A percentile compares a stretch with the other conserved stretches of the same genome.
These are phyloP conservation scores for Drosophila austrosaltans DNA, from an alignment of 2,888 invertebrate genomes.

Conservation along the genomic window DNA sequence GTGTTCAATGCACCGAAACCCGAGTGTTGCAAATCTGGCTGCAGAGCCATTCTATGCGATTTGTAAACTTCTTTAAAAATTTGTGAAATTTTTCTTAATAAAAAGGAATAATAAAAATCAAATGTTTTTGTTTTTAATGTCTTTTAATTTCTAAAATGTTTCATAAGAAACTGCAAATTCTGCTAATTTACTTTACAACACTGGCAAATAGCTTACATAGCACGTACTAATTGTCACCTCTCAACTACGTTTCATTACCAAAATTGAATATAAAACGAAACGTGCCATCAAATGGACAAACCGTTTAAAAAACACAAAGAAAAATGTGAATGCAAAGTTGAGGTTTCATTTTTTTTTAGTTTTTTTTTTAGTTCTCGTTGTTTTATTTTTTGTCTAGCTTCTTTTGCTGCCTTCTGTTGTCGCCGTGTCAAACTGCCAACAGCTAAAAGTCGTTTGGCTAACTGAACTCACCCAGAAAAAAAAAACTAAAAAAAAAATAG, in stretches of 20 bases:
- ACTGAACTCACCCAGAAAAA: slow-evolving; percentile 19
- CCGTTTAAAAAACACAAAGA: slow-evolving; percentile 2
- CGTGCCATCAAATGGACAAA: slow-evolving; percentile 47
- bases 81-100: no score
- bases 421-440: slow-evolving; percentile 47
- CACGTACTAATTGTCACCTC: background rate
- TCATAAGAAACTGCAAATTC: slow-evolving; percentile 6
- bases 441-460: slow-evolving; percentile 45
- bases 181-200: slow-evolving; percentile 5
- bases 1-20: no score
- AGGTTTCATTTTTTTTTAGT: slow-evolving; percentile 24
- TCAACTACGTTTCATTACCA: slow-evolving; percentile 2
- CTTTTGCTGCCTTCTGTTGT: slow-evolving; percentile 20
- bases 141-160: no score
- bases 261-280: slow-evolving; percentile 51
- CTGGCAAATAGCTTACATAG: background rate
- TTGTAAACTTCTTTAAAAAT: no score
- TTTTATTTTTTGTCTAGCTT: slow-evolving; percentile 1
- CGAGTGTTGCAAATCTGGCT: background rate
- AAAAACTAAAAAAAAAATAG: no score
- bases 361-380: background rate
- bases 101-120: no score
- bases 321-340: slow-evolving; percentile 25
- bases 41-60: no score
- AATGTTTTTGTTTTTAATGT: no score